Evolutionary conservation across 2,797 vertebrate genomes (phyloP).

Genomic region (Acrocephalus scirpaceus): DNA sequence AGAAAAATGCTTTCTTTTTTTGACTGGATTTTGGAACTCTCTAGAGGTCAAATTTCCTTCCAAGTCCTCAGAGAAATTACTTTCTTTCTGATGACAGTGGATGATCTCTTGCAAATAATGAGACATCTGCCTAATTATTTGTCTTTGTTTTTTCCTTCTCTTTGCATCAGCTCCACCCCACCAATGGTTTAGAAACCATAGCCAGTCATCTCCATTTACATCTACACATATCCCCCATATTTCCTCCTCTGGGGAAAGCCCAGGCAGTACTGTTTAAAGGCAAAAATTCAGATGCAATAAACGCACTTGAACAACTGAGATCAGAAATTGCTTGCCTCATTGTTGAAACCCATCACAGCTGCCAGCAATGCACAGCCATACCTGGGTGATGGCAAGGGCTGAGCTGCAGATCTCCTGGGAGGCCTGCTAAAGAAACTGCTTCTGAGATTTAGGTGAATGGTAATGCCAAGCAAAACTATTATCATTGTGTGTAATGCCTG

Average conservation of each 20-base stretch:
- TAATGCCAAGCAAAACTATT: background rate
- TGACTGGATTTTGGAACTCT: background rate
- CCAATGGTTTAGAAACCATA: background rate
- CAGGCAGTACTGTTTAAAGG: background rate
- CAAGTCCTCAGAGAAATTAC: background rate
- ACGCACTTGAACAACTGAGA: background rate
- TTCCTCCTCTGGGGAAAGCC: background rate
- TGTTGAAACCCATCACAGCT: background rate
- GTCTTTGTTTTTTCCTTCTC: background rate
- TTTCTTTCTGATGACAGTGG: background rate
- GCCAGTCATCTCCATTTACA: background rate
- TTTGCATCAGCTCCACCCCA: background rate
- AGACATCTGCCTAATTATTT: background rate
- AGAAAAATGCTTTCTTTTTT: rapidly evolving
- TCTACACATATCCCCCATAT: background rate
- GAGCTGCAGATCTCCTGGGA: background rate
- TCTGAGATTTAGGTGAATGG: background rate
- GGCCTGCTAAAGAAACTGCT: background rate
- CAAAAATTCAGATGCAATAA: background rate
- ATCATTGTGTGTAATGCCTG: background rate
- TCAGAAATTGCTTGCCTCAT: background rate
- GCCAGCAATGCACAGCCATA: background rate
- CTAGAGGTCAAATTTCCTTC: background rate
- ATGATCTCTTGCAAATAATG: background rate
- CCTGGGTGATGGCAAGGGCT: background rate